Evolutionary conservation across 2,888 invertebrate genomes (phyloP).

Genomic region (Leptothorax acervorum): DNA sequence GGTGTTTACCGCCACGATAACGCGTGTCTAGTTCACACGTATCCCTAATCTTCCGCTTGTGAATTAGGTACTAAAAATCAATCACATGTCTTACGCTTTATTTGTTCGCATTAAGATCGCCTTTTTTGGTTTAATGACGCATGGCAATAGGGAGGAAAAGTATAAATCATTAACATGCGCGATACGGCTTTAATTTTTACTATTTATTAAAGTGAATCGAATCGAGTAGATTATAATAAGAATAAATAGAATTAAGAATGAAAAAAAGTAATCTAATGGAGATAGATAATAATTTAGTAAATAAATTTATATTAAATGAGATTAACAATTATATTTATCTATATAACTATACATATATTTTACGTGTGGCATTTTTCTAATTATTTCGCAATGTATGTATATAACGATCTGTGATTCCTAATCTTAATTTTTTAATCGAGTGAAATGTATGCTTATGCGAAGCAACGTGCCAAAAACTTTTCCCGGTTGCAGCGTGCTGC

Average conservation of each 20-base stretch:
- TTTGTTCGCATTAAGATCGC: neutral
- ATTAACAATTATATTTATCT: neutral
- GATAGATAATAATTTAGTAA: neutral
- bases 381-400: neutral
- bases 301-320: neutral
- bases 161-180: neutral
- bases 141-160: neutral
- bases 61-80: neutral
- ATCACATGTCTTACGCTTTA: constrained; percentile 38
- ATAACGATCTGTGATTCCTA: neutral
- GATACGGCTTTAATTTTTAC: neutral
- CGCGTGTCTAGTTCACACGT: constrained; percentile 41
- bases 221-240: neutral
- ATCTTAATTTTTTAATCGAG: neutral
- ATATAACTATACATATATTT: neutral
- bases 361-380: neutral
- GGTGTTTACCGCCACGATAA: constrained; percentile 54
- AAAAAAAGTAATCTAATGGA: neutral
- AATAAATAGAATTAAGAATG: neutral
- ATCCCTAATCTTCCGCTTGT: constrained; percentile 21
- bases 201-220: neutral
- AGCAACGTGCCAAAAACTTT: constrained; percentile 35
- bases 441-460: neutral
- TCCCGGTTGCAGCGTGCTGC: constrained; percentile 68
- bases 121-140: neutral